Evolutionary conservation across 2,113 vertebrate genomes (phyloP), one percentile per base, ranked within the genome.

Genomic region (Sardina pilchardus): DNA sequence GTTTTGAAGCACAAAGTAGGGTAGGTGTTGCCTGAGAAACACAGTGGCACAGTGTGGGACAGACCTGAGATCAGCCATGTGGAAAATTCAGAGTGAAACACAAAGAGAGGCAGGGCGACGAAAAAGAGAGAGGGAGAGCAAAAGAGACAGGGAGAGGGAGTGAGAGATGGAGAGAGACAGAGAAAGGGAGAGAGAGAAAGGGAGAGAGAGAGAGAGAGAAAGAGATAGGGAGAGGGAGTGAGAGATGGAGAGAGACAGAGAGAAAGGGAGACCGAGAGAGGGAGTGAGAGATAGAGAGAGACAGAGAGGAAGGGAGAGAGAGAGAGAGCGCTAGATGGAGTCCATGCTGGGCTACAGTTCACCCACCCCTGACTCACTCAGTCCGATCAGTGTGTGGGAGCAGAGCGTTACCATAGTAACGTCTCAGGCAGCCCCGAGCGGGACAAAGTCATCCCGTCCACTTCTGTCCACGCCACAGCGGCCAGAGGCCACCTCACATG

Each of bases 361-460:
- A 71, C n/a, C 63, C 26, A 71, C 63, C 63, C n/a, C 63, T 71
- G 26, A 8, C n/a, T 71, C 63, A 30, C 63, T 1, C 26, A 26
- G 12, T 71, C 26, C 10, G 26, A 71, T 71, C 30, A 34, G 1
- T 0, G 26, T 30, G 30, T 30, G 63, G 63, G 63, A 30, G 26
- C 21, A 34, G 63, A 2, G 34, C 50, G 85, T 75, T 82, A 43
- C 56, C 50, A 85, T 85, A 85, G 83, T 84, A 80, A 85, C 84
- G 67, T 26, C 45, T 80, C 43, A 14, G 84, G 67, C 84, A 78
- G 30, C 67, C 84, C 26, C 24, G 84, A 47, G 44, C n/a, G 84
- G 84, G 44, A 80, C 84, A 85, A 80, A 85, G 84, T 34, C 14
- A 21, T 59, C 83, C 75, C 21, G 43, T 78, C 47, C 43, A 44